phyloP scores from a whole-genome alignment of 2,888 invertebrate genomes.

The Aphrophora alni region DNA sequence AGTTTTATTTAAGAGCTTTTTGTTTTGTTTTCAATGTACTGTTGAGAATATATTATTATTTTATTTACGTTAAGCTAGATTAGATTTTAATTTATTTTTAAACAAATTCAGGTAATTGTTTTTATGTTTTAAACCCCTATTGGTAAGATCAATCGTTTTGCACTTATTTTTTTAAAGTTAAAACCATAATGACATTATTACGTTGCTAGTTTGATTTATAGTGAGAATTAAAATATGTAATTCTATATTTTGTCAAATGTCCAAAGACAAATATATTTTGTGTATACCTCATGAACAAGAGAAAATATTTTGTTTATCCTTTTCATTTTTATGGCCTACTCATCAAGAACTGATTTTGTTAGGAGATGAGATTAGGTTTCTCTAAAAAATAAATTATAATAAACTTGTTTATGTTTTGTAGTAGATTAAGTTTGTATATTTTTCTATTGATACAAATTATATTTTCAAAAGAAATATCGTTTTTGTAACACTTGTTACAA shows the following conservation, averaged over 20 bases:
- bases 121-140: no score
- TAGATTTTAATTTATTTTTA: no score
- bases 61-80: no score
- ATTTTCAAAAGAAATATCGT: background rate
- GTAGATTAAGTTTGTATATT: background rate
- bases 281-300: no score
- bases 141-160: no score
- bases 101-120: no score
- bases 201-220: background rate
- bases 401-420: background rate
- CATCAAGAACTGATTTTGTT: constrained; percentile 4
- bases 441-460: background rate
- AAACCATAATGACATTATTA: background rate
- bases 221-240: background rate
- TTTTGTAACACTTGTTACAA: background rate
- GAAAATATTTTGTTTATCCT: background rate
- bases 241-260: no score
- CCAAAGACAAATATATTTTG: no score
- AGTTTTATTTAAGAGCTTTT: no score
- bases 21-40: no score
- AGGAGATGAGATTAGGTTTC: background rate
- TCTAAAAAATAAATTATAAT: background rate
- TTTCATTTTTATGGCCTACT: background rate
- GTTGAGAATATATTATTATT: no score
- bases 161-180: background rate